Evolutionary conservation across 2,888 invertebrate species (phyloP), one percentile per base, ranked within the genome.

Genomic region (Hoplodrina ambigua): DNA sequence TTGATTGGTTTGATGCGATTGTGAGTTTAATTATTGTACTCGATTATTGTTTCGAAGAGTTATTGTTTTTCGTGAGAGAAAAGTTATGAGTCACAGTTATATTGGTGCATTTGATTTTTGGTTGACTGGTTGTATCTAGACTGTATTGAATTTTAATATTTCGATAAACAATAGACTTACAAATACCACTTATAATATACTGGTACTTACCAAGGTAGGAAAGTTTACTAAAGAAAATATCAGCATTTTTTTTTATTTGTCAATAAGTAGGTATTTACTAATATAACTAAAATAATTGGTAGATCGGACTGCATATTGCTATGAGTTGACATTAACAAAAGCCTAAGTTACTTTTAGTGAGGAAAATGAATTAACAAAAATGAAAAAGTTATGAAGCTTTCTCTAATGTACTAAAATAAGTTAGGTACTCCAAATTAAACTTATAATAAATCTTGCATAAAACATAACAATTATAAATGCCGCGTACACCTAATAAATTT

Each of bases 401-500:
- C 0, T 8, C 17, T 7, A 19, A 25, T 37, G 41, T 49, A 13
- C 0, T 7, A 41, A 57, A n/a, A n/a, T n/a, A n/a, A n/a, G 53
- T 25, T 62, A 62, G 19, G 3, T 41, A 15, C 10, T n/a, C 11
- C 13, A 25, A 44, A 61, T 50, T 17, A 3, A 25, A 13, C 49
- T 63, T 67, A 67, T 79, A 49, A 57, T 19, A 49, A 60, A 55
- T 56, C 63, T 54, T 25, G 64, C 54, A 72, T 71, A 75, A 84
- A 81, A 69, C 49, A 50, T 65, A 72, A 69, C 41, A 65, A 57
- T 62, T 65, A 72, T 56, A 71, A 77, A 74, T 10, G 25, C 56
- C 57, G 15, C 77, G 77, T 80, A 69, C 69, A 77, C 52, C 33
- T 71, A 76, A 87, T 83, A 81, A 85, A 84, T 46, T 46, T 46